Conservation (phyloP, 2,888 invertebrate genomes). For the Erannis defoliaria region DNA sequence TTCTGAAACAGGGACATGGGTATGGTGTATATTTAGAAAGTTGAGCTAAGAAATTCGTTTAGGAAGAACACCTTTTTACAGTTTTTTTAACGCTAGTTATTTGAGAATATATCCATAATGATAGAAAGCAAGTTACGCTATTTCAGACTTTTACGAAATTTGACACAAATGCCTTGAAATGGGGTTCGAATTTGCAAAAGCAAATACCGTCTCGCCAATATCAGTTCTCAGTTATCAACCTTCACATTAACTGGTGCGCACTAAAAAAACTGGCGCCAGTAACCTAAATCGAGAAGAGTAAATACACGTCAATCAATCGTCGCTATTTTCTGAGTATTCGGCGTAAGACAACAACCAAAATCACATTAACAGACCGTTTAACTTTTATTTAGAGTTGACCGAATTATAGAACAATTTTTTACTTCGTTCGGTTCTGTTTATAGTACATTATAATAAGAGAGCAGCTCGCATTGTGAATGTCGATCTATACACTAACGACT, state of each 20-base stretch:
- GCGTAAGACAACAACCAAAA: constrained; percentile 15
- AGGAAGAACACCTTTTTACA: too few species aligned
- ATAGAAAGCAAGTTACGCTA: too few species aligned
- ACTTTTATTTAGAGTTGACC: not conserved
- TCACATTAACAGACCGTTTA: not conserved
- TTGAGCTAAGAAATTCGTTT: not conserved
- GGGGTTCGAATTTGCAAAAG: constrained; percentile 1
- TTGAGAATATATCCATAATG: too few species aligned
- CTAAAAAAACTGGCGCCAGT: constrained; percentile 34
- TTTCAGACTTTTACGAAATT: too few species aligned
- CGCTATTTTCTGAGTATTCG: constrained; percentile 22
- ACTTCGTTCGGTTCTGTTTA: too few species aligned
- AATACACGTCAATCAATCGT: constrained; percentile 53
- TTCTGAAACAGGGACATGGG: constrained; percentile 11
- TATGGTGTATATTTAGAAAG: constrained; percentile 14
- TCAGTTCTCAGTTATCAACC: constrained; percentile 21
- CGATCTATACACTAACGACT: too few species aligned
- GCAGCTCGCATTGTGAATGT: too few species aligned
- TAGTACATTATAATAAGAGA: too few species aligned
- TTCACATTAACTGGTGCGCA: constrained; percentile 20
- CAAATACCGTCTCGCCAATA: constrained; percentile 25
- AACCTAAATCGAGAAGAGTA: constrained; percentile 47
- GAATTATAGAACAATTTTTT: not conserved
- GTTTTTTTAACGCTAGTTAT: too few species aligned
- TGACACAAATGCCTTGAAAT: not conserved